phyloP scores from a whole-genome alignment of 2,888 invertebrate genomes.

The Digitonthophagus gazella region DNA sequence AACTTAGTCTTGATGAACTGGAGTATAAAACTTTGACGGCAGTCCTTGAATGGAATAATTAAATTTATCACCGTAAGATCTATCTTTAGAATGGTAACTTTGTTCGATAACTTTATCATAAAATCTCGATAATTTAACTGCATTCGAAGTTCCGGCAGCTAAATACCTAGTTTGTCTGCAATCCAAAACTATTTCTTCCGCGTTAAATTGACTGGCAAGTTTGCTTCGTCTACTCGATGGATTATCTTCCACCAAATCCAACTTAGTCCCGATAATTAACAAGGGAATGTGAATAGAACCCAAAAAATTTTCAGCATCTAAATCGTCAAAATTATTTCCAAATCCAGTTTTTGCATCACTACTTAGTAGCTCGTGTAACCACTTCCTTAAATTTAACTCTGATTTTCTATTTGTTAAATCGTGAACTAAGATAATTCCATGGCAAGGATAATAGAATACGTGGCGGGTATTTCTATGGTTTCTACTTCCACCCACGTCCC shows the following conservation, averaged over 20 bases:
- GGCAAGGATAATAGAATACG: constrained; percentile 91
- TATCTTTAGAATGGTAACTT: constrained; percentile 47
- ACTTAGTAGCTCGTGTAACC: constrained; percentile 88
- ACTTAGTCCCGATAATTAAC: constrained; percentile 90
- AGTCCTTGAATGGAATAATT: constrained; percentile 43
- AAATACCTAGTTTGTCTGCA: constrained; percentile 72
- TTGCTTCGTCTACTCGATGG: constrained; percentile 64
- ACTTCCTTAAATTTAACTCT: constrained; percentile 87
- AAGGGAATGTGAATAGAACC: constrained; percentile 89
- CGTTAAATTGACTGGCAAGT: constrained; percentile 86
- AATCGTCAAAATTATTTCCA: constrained; percentile 59
- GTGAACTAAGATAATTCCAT: constrained; percentile 95
- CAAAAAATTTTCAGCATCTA: constrained; percentile 83
- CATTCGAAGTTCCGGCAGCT: constrained; percentile 92
- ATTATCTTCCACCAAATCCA: constrained; percentile 78
- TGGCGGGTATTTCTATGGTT: constrained; percentile 90
- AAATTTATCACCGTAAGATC: constrained; percentile 43
- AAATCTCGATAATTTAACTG: constrained; percentile 90
- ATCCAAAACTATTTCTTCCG: constrained; percentile 89
- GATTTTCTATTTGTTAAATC: constrained; percentile 96
- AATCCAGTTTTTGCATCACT: constrained; percentile 58
- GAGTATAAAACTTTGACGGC: constrained; percentile 48
- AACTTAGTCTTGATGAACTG: constrained; percentile 38
- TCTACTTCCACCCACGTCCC: constrained; percentile 96
- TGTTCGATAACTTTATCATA: constrained; percentile 82